Evolutionary conservation across 2,797 vertebrate species (phyloP), one percentile per base, ranked within the genome.

Genomic region (Micropoecilia bifurca): DNA sequence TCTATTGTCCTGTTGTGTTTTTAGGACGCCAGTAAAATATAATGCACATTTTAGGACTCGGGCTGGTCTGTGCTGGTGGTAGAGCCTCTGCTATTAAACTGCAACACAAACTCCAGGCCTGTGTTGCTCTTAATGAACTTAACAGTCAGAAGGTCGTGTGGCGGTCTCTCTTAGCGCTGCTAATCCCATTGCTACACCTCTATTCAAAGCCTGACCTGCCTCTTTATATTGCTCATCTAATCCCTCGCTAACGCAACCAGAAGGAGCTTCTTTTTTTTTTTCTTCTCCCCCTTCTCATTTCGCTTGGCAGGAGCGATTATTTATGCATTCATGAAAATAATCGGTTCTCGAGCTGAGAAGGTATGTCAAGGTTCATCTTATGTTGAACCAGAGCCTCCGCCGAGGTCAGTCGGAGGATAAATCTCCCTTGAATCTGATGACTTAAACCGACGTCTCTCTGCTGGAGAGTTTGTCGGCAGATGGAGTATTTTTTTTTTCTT

Each of bases 171-270:
- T 71, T 88, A 92, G 90, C 82, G 77, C 82, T 80, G 41, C 88
- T 93, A 93, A 94, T 93, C 93, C 91, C 80, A 53, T 91, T 87
- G 74, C 88, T 89, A 59, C 88, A 75, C 87, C 81, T 89, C 89
- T 90, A 90, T 90, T 93, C 90, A 89, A 77, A 84, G 79, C 80
- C 82, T 25, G 28, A 77, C 33, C 87, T 85, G 84, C 74, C 85
- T 88, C 89, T 86, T 61, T 94, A 80, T 90, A 78, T 90, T 89
- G 83, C 88, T 89, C 77, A 78, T 89, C 92, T 93, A 93, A 92
- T 91, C 84, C 87, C 41, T 66, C 85, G 88, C 91, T 90, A 88
- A 92, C 87, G 90, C 88, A 91, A 93, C 92, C 78, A 81, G 78
- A 74, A 80, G 75, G 82, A 88, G 81, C 79, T 79, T 84, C 91